Evolutionary conservation across 30 jellyfish, hydroid and myxozoan genomes (phyloP).

Genomic region (Sanderia malayensis): DNA sequence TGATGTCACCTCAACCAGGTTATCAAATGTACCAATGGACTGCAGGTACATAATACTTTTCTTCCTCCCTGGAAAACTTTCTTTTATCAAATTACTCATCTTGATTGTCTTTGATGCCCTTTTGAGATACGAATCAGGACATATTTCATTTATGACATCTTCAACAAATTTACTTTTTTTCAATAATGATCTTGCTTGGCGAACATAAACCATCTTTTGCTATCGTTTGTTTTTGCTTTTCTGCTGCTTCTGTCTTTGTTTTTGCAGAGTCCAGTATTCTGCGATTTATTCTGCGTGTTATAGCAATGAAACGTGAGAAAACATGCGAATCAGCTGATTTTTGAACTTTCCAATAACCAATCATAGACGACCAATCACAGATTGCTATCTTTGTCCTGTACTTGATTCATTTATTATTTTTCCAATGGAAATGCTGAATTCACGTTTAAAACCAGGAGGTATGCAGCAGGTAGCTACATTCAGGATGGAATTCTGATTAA

Average conservation of each 20-base stretch:
- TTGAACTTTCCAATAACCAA: too few species aligned
- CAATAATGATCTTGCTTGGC: conserved; percentile 3
- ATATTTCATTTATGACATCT: not conserved
- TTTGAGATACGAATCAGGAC: not conserved
- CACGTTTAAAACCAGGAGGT: too few species aligned
- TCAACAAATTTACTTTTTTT: not conserved
- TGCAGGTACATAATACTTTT: not conserved
- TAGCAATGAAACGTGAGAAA: too few species aligned
- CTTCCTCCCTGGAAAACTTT: not conserved
- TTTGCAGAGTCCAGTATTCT: too few species aligned
- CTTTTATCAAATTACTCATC: not conserved
- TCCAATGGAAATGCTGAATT: too few species aligned
- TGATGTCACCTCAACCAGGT: conserved; percentile 5
- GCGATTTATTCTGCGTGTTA: too few species aligned
- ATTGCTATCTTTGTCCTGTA: too few species aligned
- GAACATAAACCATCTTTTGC: not conserved
- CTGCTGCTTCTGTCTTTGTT: conserved; percentile 1
- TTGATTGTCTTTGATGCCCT: conserved; percentile 3
- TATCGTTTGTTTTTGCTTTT: not conserved
- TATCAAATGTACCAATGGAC: not conserved
- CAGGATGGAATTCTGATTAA: too few species aligned
- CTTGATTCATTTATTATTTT: too few species aligned
- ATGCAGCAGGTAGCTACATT: too few species aligned
- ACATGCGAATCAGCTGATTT: too few species aligned
- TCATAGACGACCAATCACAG: too few species aligned